Evolutionary conservation across 1,140 invertebrate genomes (phyloP).

Genomic region (Chelonus insularis): DNA sequence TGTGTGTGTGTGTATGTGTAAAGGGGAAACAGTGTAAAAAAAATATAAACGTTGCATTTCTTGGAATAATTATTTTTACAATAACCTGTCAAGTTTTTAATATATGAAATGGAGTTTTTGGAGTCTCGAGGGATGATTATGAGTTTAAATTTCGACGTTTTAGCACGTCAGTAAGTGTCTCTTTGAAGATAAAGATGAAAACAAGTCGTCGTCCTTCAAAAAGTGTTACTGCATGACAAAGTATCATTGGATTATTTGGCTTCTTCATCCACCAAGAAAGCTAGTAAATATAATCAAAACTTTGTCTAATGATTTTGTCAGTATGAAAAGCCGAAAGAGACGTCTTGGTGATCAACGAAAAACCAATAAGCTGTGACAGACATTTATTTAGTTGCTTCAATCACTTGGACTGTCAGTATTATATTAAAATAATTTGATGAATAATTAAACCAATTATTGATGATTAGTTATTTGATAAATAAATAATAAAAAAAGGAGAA

Average conservation of each 20-base stretch:
- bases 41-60: background rate
- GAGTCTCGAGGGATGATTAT: too few relatives aligned
- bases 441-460: too few relatives aligned
- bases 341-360: background rate
- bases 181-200: background rate
- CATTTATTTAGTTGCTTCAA: background rate
- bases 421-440: too few relatives aligned
- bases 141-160: background rate
- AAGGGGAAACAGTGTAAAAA: background rate
- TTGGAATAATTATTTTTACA: background rate
- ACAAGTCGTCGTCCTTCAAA: background rate
- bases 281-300: background rate
- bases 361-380: conserved; percentile 3
- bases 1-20: background rate
- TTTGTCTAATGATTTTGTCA: background rate
- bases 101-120: too few relatives aligned
- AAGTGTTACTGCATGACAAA: background rate
- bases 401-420: background rate
- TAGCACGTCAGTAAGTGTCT: background rate
- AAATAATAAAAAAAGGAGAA: background rate
- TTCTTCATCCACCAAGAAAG: background rate
- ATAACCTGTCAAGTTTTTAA: too few relatives aligned
- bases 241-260: background rate
- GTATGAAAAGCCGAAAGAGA: conserved; percentile 9
- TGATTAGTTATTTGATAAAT: background rate